These are phyloP conservation scores for Halcyon malimbica DNA, from an alignment of 2,113 vertebrate genomes.

Conservation along the genomic window DNA sequence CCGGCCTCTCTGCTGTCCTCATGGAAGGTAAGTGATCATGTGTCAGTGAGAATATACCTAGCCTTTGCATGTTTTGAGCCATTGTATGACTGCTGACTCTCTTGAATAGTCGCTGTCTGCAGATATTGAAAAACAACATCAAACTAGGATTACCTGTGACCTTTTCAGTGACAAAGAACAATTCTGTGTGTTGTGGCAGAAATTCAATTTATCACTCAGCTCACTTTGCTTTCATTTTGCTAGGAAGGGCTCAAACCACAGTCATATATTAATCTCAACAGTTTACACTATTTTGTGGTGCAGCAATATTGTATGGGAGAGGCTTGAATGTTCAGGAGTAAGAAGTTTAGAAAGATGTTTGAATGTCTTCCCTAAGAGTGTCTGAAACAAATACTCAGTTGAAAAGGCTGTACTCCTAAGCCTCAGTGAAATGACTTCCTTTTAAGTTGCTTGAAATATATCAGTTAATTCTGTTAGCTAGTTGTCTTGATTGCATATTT, in stretches of 20 bases:
- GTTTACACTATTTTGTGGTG: not conserved
- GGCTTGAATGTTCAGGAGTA: not conserved
- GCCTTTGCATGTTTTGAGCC: not conserved
- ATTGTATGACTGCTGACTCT: not conserved
- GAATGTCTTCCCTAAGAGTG: not conserved
- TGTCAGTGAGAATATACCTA: not conserved
- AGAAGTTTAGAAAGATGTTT: not conserved
- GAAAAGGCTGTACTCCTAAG: not conserved
- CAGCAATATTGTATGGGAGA: not conserved
- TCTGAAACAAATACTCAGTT: not conserved
- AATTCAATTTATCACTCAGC: not conserved
- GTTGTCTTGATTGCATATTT: conserved; percentile 54
- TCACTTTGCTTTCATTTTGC: not conserved
- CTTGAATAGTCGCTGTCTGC: not conserved
- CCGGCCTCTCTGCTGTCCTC: not conserved
- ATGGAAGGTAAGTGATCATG: not conserved
- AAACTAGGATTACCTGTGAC: not conserved
- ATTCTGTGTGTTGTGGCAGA: not conserved
- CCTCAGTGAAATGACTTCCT: conserved; percentile 10
- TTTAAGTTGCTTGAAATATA: conserved; percentile 11
- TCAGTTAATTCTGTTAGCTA: conserved; percentile 40
- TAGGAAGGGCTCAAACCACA: not conserved
- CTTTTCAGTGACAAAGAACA: not conserved
- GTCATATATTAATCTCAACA: not conserved
- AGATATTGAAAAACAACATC: not conserved